Percentiles rank a stretch among this genome's conserved stretches.
phyloP scores from a whole-genome alignment of 1,140 invertebrate species.

The Euura saliciscinereae region DNA sequence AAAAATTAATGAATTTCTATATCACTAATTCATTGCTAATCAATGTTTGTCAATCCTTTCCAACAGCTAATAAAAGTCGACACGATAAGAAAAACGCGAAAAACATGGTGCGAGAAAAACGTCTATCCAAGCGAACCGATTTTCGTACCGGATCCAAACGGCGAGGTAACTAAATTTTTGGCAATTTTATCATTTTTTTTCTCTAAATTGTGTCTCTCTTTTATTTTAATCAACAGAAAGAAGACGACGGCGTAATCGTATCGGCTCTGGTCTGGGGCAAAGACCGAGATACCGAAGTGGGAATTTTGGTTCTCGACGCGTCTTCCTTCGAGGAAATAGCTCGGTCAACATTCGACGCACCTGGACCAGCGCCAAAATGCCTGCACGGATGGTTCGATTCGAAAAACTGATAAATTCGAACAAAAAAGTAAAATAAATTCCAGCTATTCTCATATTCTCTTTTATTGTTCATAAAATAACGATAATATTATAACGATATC shows the following conservation, averaged over 20 bases:
- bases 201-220: slow-evolving; percentile 21
- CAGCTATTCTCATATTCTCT: no score
- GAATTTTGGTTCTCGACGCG: slow-evolving; percentile 74
- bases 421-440: neutral
- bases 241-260: slow-evolving; percentile 79
- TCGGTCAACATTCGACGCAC: slow-evolving; percentile 70
- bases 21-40: neutral
- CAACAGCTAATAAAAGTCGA: slow-evolving; percentile 83
- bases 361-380: slow-evolving; percentile 78
- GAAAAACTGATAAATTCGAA: slow-evolving; percentile 27
- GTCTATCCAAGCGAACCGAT: slow-evolving; percentile 88
- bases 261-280: slow-evolving; percentile 72
- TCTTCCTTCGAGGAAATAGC: slow-evolving; percentile 70
- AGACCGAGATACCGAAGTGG: slow-evolving; percentile 65
- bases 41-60: slow-evolving; percentile 31
- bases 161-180: slow-evolving; percentile 59
- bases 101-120: slow-evolving; percentile 75
- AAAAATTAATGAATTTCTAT: neutral
- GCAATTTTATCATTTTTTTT: slow-evolving; percentile 16
- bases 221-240: slow-evolving; percentile 55
- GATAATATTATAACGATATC: no score
- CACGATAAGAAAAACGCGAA: slow-evolving; percentile 64
- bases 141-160: slow-evolving; percentile 75
- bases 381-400: slow-evolving; percentile 78
- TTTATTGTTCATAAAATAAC: no score